Base-by-base conservation (phyloP, 30 jellyfish, hydroid and myxozoan species). In the Nemopilema nomurai region DNA sequence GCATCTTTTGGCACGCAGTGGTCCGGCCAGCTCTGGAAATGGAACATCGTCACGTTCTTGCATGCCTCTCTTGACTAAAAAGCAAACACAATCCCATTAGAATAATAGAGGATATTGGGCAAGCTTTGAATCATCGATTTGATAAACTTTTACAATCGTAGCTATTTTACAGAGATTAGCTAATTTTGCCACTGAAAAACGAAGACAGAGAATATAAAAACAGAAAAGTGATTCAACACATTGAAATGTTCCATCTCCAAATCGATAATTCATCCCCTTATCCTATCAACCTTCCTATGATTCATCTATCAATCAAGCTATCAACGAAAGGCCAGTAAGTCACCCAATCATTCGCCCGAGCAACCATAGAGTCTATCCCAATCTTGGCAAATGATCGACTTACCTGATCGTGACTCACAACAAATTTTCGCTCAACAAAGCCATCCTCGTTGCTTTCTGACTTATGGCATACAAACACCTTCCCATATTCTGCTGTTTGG, bases 1-100 rank as follows among this genome's bases (percentile, higher is more conserved):
- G 57, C 27, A 28, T 74, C 88, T 29, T 75, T 70, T 28, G 98
- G 98, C 50, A 84, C 96, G n/a, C 78, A 83, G 64, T 85, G 87
- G 25, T 82, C 92, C 1, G 97, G 97, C 98, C 98, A 93, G 78
- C 32, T 9, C 8, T 33, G 82, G 87, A 63, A 91, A 19, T 86
- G 93, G 80, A 83, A 86, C 75, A 86, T 32, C 27, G 74, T 76
- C 23, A 81, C 67, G 0, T 89, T 80, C 17, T 87, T 62, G 9
- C 24, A 31, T 18, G 82, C 84, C 13, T 67, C 86, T 1, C 89
- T 86, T 16, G 63, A 70, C 96, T 87, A 63, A 3, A 52, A 50
- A 51, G 71, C 57, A 41, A 3, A 6, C 6, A 41, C 57, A 41
- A 13, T 41, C 9, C 6, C 57, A 13, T 41, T 41, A 41, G 25